phyloP scores from a whole-genome alignment of 2,888 invertebrate genomes.

The Chouioia cunea region DNA sequence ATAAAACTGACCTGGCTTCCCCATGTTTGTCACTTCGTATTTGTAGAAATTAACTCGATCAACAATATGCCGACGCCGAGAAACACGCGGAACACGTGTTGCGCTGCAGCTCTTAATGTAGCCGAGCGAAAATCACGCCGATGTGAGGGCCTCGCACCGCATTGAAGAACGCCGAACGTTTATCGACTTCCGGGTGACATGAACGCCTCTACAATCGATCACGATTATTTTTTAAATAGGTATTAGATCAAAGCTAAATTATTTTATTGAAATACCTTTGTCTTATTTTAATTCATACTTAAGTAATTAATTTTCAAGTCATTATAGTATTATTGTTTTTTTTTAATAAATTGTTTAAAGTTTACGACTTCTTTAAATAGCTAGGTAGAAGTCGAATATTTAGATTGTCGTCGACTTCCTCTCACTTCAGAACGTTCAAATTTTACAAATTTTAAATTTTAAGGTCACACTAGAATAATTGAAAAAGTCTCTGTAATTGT shows the following conservation, averaged over 20 bases:
- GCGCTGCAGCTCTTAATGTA: not conserved
- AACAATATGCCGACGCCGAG: not conserved
- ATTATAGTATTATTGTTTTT: too few species aligned
- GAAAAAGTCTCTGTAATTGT: too few species aligned
- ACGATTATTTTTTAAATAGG: too few species aligned
- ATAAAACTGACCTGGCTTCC: slow-evolving; percentile 42
- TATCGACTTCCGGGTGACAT: not conserved
- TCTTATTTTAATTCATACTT: too few species aligned
- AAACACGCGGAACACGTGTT: slow-evolving; percentile 35
- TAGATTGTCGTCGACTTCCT: too few species aligned
- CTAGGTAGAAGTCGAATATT: not conserved
- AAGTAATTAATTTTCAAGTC: too few species aligned
- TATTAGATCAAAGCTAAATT: too few species aligned
- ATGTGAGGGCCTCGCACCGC: slow-evolving; percentile 18
- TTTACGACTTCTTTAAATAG: not conserved
- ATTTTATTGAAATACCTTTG: too few species aligned
- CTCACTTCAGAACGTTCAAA: too few species aligned
- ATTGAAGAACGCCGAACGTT: not conserved
- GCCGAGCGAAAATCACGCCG: slow-evolving; percentile 3
- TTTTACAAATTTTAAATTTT: too few species aligned
- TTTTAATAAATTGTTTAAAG: not conserved
- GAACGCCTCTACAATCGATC: too few species aligned
- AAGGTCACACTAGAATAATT: too few species aligned
- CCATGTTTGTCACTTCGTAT: slow-evolving; percentile 29
- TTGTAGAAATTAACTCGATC: slow-evolving; percentile 12